Percentiles rank a stretch among this genome's conserved stretches.
phyloP scores from a whole-genome alignment of 2,797 vertebrate species.

The Trematomus bernacchii region DNA sequence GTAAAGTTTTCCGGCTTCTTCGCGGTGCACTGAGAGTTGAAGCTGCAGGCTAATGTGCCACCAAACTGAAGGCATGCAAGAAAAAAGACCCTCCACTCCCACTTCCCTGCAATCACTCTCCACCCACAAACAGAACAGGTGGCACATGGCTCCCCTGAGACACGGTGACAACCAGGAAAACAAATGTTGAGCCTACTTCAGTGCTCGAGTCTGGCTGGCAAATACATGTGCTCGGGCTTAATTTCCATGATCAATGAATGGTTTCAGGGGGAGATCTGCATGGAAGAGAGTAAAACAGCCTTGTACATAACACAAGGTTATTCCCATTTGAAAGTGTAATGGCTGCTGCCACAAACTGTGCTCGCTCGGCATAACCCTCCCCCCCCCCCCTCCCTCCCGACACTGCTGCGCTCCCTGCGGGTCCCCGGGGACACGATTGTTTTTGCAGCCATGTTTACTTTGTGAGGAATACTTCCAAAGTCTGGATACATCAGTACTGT shows the following conservation, averaged over 20 bases:
- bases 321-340: constrained; percentile 66
- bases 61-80: constrained; percentile 44
- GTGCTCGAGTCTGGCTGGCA: constrained; percentile 56
- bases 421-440: constrained; percentile 56
- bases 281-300: constrained; percentile 45
- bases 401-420: constrained; percentile 14
- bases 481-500: constrained; percentile 42
- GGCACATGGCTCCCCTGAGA: constrained; percentile 70
- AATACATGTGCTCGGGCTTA: constrained; percentile 69
- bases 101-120: constrained; percentile 59
- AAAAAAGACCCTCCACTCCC: constrained; percentile 27
- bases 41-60: constrained; percentile 60
- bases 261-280: constrained; percentile 62
- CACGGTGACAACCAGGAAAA: constrained; percentile 75
- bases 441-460: constrained; percentile 67
- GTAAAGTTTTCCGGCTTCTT: constrained; percentile 53
- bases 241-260: constrained; percentile 78
- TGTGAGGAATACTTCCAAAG: constrained; percentile 65
- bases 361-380: constrained; percentile 37
- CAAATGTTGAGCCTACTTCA: constrained; percentile 75
- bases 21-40: constrained; percentile 41
- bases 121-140: constrained; percentile 73
- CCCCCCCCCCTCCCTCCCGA: not conserved
- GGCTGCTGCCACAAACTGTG: constrained; percentile 49
- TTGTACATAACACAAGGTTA: constrained; percentile 48